Evolutionary conservation across 2,113 vertebrate genomes (phyloP).

Genomic region (Dicrurus megarhynchus): DNA sequence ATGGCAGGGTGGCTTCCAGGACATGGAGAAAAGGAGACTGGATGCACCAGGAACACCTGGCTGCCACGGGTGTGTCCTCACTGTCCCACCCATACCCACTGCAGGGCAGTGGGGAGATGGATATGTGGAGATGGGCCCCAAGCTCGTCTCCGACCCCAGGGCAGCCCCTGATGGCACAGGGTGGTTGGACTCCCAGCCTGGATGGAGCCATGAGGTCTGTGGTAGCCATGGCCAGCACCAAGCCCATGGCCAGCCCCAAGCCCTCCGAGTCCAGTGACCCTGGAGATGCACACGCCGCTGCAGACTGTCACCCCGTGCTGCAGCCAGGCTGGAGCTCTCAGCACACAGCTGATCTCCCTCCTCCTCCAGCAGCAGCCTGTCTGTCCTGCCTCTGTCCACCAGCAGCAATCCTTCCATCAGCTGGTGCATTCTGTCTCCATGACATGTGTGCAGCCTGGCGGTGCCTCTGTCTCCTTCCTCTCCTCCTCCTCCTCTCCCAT

Average conservation of each 20-base stretch:
- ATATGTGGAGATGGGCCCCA: background rate
- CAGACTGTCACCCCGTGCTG: accelerated
- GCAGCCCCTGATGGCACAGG: background rate
- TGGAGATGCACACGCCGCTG: background rate
- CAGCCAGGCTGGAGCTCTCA: background rate
- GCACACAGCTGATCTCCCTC: background rate
- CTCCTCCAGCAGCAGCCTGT: background rate
- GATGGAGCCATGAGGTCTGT: background rate
- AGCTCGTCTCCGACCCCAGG: background rate
- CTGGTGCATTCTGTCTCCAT: accelerated
- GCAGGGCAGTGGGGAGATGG: background rate
- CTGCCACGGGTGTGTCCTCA: background rate
- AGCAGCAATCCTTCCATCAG: background rate
- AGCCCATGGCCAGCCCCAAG: background rate
- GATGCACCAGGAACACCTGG: background rate
- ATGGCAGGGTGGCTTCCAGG: background rate
- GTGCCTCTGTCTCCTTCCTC: background rate
- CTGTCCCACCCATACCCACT: background rate
- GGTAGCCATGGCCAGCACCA: background rate
- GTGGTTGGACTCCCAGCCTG: background rate
- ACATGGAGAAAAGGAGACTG: background rate
- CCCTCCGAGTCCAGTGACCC: accelerated
- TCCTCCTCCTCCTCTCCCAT: background rate
- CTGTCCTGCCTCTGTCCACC: background rate
- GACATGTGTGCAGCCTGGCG: background rate